Conservation (phyloP, 1,140 invertebrate species). For the Formica selysi region DNA sequence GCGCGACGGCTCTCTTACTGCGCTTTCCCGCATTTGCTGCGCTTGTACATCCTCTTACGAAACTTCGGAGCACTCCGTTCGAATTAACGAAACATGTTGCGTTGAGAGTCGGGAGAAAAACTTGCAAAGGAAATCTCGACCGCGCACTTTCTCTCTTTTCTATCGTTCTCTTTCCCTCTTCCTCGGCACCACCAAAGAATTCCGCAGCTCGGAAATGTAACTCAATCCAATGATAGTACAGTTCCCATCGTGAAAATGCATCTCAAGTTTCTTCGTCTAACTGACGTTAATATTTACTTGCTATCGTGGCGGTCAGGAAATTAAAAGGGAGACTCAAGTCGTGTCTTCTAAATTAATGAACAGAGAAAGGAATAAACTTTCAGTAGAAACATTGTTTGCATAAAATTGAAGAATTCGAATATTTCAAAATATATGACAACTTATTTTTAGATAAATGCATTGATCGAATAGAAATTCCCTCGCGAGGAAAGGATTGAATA, state of each 20-base stretch:
- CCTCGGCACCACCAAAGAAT: conserved; percentile 44
- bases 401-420: conserved; percentile 14
- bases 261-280: conserved; percentile 32
- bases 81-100: conserved; percentile 73
- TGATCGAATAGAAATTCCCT: not conserved
- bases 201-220: conserved; percentile 47
- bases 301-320: conserved; percentile 56
- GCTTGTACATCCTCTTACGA: conserved; percentile 75
- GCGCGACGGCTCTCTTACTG: conserved; percentile 40
- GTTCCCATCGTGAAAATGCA: conserved; percentile 54
- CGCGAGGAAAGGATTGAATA: not conserved
- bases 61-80: conserved; percentile 73
- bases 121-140: conserved; percentile 63
- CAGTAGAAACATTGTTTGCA: not conserved
- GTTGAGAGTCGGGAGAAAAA: conserved; percentile 66
- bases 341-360: conserved; percentile 51
- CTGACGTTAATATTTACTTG: conserved; percentile 54
- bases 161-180: not conserved
- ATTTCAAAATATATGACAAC: not conserved
- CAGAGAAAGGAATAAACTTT: conserved; percentile 26
- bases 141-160: conserved; percentile 2
- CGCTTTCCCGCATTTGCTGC: conserved; percentile 42
- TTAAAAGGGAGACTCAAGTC: conserved; percentile 53
- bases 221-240: conserved; percentile 52
- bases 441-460: not conserved